Evolutionary conservation across 92 coral and sea anemone genomes (phyloP), one percentile per base, ranked within the genome.

Genomic region (Zoanthus gigantus): DNA sequence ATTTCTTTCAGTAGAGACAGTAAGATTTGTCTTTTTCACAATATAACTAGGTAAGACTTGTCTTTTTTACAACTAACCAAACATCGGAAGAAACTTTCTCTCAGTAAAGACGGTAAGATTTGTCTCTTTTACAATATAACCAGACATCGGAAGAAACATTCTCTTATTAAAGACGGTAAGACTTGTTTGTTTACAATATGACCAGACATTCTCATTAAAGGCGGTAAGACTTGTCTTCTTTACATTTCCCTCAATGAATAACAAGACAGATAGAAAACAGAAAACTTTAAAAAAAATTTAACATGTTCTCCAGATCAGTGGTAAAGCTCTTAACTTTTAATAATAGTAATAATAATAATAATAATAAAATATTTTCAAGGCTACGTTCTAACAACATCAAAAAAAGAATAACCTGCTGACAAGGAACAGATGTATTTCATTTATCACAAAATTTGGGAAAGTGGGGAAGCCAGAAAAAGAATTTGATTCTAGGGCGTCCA

Each of bases 11-110:
- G 74, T 18, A 79, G 61, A 60, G 84, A 79, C 47, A 58, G 81
- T 76, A 7, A 9, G 44, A 13, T 60, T 47, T 2, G 1, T 2
- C 12, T 48, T 48, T 74, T 18, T 71, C 32, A 8, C 9, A 46
- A 46, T 9, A n/a, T 69, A 23, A 16, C 31, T 5, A 63, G 23
- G 81, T 76, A 7, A 9, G 44, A 13, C 65, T 47, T 2, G 1
- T 2, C 12, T 48, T 48, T 74, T 18, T 71, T 71, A 8, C 9
- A 11, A 56, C 15, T 69, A 23, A 16, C 31, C 13, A 63, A 18
- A 65, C 85, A 72, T 44, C 85, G 60, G 8, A 80, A 80, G 73
- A 80, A 80, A 23, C 53, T 57, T 67, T 79, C 84, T 4, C 30
- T 63, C 9, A 79, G 73, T n/a, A 79, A 79, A 58, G 84, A 79